Evolutionary conservation across 1,140 invertebrate species (phyloP).

Genomic region (Littorina saxatilis): DNA sequence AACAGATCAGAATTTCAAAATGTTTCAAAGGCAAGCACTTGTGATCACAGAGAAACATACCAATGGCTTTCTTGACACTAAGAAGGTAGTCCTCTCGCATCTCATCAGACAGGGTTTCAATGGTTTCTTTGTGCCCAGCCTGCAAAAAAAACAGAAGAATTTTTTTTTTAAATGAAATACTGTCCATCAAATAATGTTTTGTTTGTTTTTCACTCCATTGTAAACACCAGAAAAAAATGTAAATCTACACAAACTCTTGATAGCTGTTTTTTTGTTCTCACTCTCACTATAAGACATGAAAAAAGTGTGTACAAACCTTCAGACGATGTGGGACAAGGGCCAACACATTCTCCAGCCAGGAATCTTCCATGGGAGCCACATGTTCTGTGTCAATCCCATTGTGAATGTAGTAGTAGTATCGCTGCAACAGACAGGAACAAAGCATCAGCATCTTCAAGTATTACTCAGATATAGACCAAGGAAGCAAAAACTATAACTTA

Average conservation of each 20-base stretch:
- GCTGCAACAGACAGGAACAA: slow-evolving; percentile 68
- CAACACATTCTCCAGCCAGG: slow-evolving; percentile 79
- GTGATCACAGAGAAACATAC: slow-evolving; percentile 65
- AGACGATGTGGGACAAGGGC: slow-evolving; percentile 71
- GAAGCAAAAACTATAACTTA: not conserved
- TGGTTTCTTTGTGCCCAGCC: slow-evolving; percentile 70
- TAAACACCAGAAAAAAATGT: no score
- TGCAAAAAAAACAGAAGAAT: slow-evolving; percentile 45
- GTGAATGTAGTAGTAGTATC: slow-evolving; percentile 93
- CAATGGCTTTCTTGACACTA: slow-evolving; percentile 88
- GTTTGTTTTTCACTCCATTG: not conserved
- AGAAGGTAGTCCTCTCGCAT: slow-evolving; percentile 86
- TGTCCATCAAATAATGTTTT: not conserved
- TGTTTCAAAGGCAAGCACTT: no score
- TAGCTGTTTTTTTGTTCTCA: no score
- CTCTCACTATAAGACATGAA: no score
- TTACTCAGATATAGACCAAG: not conserved
- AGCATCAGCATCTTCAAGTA: no score
- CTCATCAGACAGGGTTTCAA: slow-evolving; percentile 77
- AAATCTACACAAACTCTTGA: no score
- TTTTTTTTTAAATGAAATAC: no score
- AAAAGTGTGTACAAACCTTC: slow-evolving; percentile 57
- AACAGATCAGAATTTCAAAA: no score
- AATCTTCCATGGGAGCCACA: slow-evolving; percentile 84
- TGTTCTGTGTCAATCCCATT: slow-evolving; percentile 91